A percentile compares a stretch with the other conserved stretches of the same genome.
phyloP scores from a whole-genome alignment of 2,113 vertebrate genomes.

The Cebus imitator region DNA sequence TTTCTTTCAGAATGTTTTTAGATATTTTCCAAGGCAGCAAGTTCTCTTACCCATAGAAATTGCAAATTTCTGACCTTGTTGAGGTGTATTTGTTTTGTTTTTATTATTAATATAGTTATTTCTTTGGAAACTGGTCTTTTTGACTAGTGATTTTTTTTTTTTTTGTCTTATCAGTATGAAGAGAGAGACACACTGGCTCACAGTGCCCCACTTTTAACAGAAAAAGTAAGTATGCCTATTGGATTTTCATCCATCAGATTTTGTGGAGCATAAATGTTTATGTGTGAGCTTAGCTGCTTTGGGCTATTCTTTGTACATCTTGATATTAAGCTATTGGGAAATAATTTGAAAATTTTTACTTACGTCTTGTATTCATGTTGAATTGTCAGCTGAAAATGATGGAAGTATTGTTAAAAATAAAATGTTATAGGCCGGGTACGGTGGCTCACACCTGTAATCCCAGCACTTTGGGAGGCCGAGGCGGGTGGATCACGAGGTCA shows the following conservation, averaged over 20 bases:
- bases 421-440: neutral
- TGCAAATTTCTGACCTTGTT: neutral
- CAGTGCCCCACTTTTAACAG: slow-evolving; percentile 80
- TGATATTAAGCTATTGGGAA: neutral
- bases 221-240: slow-evolving; percentile 81
- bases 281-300: neutral
- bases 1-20: neutral
- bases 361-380: neutral
- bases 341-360: neutral
- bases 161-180: slow-evolving; percentile 79
- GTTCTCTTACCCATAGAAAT: neutral
- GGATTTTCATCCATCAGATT: neutral
- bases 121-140: neutral
- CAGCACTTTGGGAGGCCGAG: too few species aligned
- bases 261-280: neutral
- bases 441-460: too few species aligned
- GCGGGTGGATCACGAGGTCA: too few species aligned
- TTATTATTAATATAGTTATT: neutral
- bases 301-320: neutral
- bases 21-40: neutral
- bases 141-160: neutral
- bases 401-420: neutral
- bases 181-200: slow-evolving; percentile 72
- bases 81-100: neutral
- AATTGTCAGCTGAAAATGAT: neutral